Evolutionary conservation across 2,113 vertebrate genomes (phyloP).

Genomic region (Crotophaga sulcirostris): DNA sequence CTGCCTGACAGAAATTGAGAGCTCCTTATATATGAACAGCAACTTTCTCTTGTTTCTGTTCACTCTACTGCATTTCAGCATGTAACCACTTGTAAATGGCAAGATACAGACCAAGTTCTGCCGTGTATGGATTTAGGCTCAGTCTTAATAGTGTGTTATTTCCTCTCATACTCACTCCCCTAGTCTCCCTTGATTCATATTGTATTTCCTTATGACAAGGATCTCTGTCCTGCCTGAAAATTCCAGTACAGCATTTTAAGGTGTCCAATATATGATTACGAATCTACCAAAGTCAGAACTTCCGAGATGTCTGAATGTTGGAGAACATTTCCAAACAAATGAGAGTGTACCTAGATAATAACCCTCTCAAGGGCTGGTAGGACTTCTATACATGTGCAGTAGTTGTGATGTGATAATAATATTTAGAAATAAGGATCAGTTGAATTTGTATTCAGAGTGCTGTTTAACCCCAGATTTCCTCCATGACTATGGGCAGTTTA

Average conservation of each 20-base stretch:
- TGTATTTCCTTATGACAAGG: background rate
- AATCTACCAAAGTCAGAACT: background rate
- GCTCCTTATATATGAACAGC: slow-evolving; percentile 21
- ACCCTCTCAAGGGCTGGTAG: background rate
- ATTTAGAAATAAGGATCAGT: background rate
- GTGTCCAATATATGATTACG: background rate
- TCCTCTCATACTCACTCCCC: background rate
- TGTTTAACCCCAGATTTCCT: background rate
- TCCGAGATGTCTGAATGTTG: background rate
- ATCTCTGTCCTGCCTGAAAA: background rate
- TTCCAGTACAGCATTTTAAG: background rate
- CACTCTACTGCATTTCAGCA: background rate
- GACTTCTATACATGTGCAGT: background rate
- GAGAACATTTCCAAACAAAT: background rate
- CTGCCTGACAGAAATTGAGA: slow-evolving; percentile 9
- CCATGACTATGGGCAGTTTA: background rate
- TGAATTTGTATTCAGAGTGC: background rate
- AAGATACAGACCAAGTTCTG: background rate
- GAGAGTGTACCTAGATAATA: background rate
- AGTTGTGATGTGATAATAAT: fast-evolving
- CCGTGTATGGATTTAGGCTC: background rate
- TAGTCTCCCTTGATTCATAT: background rate
- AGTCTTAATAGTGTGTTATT: background rate
- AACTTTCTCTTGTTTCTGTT: slow-evolving; percentile 24
- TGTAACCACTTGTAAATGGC: background rate